Evolutionary conservation across 2,888 invertebrate genomes (phyloP).

Genomic region (Agrochola lychnidis): DNA sequence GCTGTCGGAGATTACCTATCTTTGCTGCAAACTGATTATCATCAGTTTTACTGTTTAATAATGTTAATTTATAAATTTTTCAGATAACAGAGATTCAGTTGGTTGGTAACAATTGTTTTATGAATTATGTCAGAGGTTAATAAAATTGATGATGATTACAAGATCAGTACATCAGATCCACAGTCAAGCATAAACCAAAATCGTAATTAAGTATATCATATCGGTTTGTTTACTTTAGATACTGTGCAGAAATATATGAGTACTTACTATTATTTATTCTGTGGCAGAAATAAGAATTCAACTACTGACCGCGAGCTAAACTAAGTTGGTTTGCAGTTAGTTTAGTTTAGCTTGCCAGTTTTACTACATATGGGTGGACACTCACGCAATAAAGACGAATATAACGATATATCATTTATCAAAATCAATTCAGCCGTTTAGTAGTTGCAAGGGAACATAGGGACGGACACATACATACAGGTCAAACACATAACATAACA

Average conservation of each 20-base stretch:
- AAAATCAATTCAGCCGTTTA: too few species aligned
- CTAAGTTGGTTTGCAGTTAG: too few species aligned
- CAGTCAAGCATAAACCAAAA: background rate
- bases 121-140: background rate
- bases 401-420: too few species aligned
- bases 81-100: too few species aligned
- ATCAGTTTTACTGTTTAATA: background rate
- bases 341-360: too few species aligned
- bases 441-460: too few species aligned
- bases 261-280: too few species aligned
- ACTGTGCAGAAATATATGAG: background rate
- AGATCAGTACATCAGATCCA: background rate
- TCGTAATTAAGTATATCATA: background rate
- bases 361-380: too few species aligned
- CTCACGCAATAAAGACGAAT: too few species aligned
- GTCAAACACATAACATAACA: too few species aligned
- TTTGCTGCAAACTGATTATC: background rate
- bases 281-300: background rate
- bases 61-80: background rate
- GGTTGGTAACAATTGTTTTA: background rate
- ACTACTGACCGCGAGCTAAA: background rate
- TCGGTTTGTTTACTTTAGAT: conserved; percentile 9
- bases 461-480: too few species aligned
- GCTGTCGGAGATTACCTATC: background rate
- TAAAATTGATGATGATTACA: background rate